Evolutionary conservation across 2,888 invertebrate species (phyloP), one percentile per base, ranked within the genome.

Genomic region (Leptopilina myrica): DNA sequence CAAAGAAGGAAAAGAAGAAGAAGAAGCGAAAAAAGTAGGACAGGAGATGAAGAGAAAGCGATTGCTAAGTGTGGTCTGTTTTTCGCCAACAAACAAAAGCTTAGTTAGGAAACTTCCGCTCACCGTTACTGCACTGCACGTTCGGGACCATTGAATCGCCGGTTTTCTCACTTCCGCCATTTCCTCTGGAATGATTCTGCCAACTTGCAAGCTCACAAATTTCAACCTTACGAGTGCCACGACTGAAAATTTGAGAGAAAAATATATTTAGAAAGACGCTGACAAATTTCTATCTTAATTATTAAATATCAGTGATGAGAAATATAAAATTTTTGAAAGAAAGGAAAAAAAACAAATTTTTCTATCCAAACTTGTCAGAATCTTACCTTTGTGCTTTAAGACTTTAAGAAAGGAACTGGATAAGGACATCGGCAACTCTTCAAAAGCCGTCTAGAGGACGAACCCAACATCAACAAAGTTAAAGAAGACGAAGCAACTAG

Each of bases 11-110:
- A 15, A 64, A 49, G 49, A 11, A 75, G n/a, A 64, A 62, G 62
- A 64, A 46, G 59, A 40, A 73, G 14, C 11, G 14, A 46, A 64
- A 15, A 49, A 76, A 20, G 26, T 14, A 49, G 43, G 49, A 76
- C 46, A 76, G 46, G 1, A 33, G 49, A 64, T 64, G 64, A 76
- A 76, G 62, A 76, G 43, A 49, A 77, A 65, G 62, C 67, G 62
- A 53, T 64, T 56, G 64, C 66, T 76, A 67, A 76, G 64, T 73
- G 76, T 56, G 76, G 78, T 76, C 73, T 79, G 78, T 76, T 79
- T 79, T 79, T 76, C 66, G 43, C 78, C 26, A 65, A 15, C 76
- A 79, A 78, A 78, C 78, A 78, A 78, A 78, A 76, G 78, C 76
- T 78, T 78, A 78, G 78, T 78, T 78, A 76, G 53, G 65, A 15